phyloP scores from a whole-genome alignment of 2,113 vertebrate genomes.

The Alectura lathami region DNA sequence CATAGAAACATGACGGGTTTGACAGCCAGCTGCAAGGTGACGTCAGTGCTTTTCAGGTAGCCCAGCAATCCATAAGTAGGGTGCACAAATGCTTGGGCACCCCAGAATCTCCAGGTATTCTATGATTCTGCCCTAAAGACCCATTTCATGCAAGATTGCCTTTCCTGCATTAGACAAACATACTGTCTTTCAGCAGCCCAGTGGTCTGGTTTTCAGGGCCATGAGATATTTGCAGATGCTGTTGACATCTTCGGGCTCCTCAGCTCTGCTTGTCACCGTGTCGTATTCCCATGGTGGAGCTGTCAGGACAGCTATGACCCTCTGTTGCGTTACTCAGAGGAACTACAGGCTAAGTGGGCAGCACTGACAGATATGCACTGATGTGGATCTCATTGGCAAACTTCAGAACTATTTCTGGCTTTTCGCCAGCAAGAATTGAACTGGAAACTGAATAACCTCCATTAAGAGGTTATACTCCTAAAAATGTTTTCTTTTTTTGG shows the following conservation, averaged over 20 bases:
- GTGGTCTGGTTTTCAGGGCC: conserved; percentile 1
- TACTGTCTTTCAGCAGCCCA: neutral
- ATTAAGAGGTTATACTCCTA: neutral
- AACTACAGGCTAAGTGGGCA: conserved; percentile 37
- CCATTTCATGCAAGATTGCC: neutral
- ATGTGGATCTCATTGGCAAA: neutral
- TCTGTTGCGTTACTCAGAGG: neutral
- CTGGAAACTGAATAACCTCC: neutral
- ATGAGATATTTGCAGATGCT: neutral
- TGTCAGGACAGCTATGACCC: conserved; percentile 48
- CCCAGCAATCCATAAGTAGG: neutral
- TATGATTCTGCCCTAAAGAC: neutral
- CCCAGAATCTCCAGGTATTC: neutral
- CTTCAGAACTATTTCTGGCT: conserved; percentile 1
- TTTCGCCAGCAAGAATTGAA: conserved; percentile 20
- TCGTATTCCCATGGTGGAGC: conserved; percentile 34
- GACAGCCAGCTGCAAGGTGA: neutral
- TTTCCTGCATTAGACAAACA: neutral
- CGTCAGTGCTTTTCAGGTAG: neutral
- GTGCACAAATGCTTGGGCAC: neutral
- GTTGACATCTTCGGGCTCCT: neutral
- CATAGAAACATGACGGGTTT: neutral
- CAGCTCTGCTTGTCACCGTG: conserved; percentile 3
- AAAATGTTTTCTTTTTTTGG: neutral
- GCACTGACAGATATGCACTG: conserved; percentile 45